Base-by-base conservation (phyloP, 2,888 invertebrate species). In the Nemapogon koenigi region DNA sequence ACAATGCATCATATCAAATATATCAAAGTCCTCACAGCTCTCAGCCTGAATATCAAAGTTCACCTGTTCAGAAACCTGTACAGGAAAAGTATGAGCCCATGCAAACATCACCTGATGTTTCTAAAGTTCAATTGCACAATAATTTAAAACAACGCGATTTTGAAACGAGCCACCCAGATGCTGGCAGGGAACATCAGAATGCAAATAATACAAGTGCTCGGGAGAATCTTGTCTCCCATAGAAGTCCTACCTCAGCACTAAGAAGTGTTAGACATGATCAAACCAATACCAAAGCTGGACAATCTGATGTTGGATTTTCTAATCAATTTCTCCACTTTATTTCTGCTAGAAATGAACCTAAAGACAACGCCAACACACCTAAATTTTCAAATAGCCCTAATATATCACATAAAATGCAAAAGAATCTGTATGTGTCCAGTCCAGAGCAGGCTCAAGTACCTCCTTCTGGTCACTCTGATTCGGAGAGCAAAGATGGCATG, bases 381-480 rank as follows among this genome's bases (percentile, higher is more conserved):
- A 81, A 81, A 50, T 80, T 80, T 51, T 67, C 62, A 11, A 79
- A 72, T 48, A 80, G 80, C 48, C 79, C 76, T 2, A 80, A 59
- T 48, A 79, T 79, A 59, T 75, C 67, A 30, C 79, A 69, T 49
- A 81, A 72, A 52, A 81, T 73, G 75, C 80, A 76, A 50, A 80
- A 76, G 55, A 79, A 78, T 47, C 57, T 79, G 39, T 81, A 80
- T 49, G 80, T 76, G 10, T 75, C 75, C 11, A 80, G 80, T 52
- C 79, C 79, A 16, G 79, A 78, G 48, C 80, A 78, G 48, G 79
- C 70, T 18, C 79, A 81, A 52, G 67, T 79, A 43, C 80, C 81
- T 11, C 72, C 79, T 6, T 76, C 79, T 16, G 73, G 71, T n/a
- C 58, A 73, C 46, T 78, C 79, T 2, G 75, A 76, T 42, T 71